Evolutionary conservation across 2,797 vertebrate species (phyloP).

Genomic region (Sorex maritimensis): DNA sequence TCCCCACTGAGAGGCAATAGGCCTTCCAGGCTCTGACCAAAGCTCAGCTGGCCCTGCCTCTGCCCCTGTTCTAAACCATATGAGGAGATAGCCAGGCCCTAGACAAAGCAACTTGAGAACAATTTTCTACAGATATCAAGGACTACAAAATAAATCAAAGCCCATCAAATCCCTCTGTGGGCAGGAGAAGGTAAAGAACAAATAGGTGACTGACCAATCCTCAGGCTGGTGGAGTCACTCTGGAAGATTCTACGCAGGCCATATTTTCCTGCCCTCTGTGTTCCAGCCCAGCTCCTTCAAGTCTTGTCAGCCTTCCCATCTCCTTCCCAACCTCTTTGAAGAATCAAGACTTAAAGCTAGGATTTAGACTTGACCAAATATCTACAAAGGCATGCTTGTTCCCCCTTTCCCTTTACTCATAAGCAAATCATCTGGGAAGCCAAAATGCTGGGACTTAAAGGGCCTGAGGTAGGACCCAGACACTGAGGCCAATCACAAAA

Average conservation of each 20-base stretch:
- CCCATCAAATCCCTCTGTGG: slow-evolving; percentile 26
- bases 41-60: slow-evolving; percentile 9
- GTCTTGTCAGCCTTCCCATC: slow-evolving; percentile 2
- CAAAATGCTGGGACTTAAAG: slow-evolving; percentile 73
- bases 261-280: slow-evolving; percentile 20
- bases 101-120: slow-evolving; percentile 74
- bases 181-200: slow-evolving; percentile 53
- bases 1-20: background rate
- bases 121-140: slow-evolving; percentile 74
- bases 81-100: slow-evolving; percentile 63
- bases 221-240: background rate
- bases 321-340: slow-evolving; percentile 58
- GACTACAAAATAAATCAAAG: slow-evolving; percentile 59
- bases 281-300: background rate
- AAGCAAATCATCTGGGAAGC: slow-evolving; percentile 76
- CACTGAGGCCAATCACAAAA: slow-evolving; percentile 70
- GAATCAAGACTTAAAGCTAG: slow-evolving; percentile 68
- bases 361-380: slow-evolving; percentile 58
- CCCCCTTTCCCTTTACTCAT: slow-evolving; percentile 49
- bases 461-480: slow-evolving; percentile 74
- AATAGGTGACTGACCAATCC: slow-evolving; percentile 71
- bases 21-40: background rate
- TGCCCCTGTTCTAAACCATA: slow-evolving; percentile 63
- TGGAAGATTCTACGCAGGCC: background rate
- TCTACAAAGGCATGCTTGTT: slow-evolving; percentile 83